Percentiles rank a stretch among this genome's conserved stretches.
Conservation (phyloP, 2,797 vertebrate species). For the Buceros bicornis region DNA sequence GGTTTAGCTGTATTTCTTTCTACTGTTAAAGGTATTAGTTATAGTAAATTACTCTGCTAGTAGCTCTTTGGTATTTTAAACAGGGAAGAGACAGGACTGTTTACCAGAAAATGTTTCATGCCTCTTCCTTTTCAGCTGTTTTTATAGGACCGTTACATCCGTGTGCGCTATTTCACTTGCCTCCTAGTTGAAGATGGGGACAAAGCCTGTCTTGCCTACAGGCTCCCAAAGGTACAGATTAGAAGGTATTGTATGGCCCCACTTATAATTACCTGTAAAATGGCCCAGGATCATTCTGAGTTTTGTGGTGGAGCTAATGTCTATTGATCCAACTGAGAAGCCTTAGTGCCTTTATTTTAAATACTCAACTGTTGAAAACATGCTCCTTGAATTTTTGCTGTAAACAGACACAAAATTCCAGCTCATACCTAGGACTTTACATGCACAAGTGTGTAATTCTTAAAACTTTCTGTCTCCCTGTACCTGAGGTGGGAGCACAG, state of each 20-base stretch:
- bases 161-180: background rate
- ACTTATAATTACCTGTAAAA: background rate
- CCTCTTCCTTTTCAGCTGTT: background rate
- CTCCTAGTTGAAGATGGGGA: background rate
- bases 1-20: background rate
- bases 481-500: background rate
- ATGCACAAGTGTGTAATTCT: background rate
- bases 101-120: background rate
- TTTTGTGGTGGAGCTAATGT: background rate
- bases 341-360: background rate
- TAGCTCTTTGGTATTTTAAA: background rate
- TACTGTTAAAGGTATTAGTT: background rate
- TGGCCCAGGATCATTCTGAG: background rate
- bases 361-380: background rate
- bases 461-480: background rate
- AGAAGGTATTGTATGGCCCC: background rate
- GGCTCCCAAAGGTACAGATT: background rate
- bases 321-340: background rate
- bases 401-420: background rate
- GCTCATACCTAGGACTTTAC: background rate
- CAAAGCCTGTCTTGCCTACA: background rate
- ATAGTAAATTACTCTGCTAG: background rate
- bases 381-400: no score
- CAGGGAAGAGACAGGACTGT: background rate
- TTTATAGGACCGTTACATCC: background rate